A percentile compares a stretch with the other conserved stretches of the same genome.
Evolutionary conservation across 92 coral and sea anemone genomes (phyloP).

Genomic region (Porites rus): DNA sequence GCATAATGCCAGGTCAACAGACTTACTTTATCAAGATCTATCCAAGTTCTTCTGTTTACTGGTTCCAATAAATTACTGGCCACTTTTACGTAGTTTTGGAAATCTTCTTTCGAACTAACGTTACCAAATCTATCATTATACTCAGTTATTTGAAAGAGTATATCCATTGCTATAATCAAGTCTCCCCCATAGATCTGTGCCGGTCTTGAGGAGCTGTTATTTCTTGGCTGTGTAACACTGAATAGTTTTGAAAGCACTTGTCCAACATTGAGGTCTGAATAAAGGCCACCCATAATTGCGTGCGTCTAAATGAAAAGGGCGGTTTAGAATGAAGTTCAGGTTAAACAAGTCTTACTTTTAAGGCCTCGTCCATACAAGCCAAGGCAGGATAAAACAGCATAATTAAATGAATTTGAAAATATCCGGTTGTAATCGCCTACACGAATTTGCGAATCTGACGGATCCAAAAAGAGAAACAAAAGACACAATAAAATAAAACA

Average conservation of each 20-base stretch:
- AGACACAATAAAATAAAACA: too few relatives aligned
- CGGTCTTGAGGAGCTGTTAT: conserved; percentile 27
- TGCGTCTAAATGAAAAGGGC: conserved; percentile 39
- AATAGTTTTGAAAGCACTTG: conserved; percentile 37
- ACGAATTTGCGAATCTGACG: too few relatives aligned
- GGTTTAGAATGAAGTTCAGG: neutral
- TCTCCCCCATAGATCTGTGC: conserved; percentile 64
- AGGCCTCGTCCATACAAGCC: too few relatives aligned
- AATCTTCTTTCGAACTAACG: conserved; percentile 42
- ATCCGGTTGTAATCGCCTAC: too few relatives aligned
- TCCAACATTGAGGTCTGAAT: conserved; percentile 37
- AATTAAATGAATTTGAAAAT: too few relatives aligned
- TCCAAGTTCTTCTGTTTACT: conserved; percentile 49
- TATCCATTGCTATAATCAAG: conserved; percentile 44
- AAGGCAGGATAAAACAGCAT: too few relatives aligned
- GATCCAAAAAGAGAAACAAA: too few relatives aligned
- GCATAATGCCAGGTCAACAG: too few relatives aligned
- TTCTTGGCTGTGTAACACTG: neutral
- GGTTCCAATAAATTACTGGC: conserved; percentile 68
- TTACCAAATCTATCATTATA: conserved; percentile 43
- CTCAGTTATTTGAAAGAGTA: conserved; percentile 51
- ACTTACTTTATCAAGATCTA: conserved; percentile 45
- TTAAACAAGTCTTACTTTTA: too few relatives aligned
- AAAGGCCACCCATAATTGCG: conserved; percentile 54
- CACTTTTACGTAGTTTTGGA: conserved; percentile 58